Evolutionary conservation across 2,797 vertebrate genomes (phyloP), one percentile per base, ranked within the genome.

Genomic region (Pantherophis vulpinus): DNA sequence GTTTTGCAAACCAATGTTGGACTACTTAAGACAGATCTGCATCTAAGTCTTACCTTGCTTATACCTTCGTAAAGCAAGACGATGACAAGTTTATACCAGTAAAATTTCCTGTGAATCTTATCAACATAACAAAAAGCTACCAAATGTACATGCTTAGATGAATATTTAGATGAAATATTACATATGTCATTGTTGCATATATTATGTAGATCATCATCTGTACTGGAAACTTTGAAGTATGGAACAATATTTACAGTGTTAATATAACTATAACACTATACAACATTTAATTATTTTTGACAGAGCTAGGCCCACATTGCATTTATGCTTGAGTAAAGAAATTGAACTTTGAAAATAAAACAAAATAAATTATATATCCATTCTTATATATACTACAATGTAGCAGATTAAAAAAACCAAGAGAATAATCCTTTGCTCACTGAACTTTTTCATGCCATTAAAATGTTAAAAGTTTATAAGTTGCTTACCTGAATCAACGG

Each of bases 401-500:
- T 47, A 47, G 11, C 55, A 59, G 23, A 61, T 29, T 47, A 3
- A 47, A 61, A 58, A 88, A 61, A 16, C 4, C 20, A 89, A 47
- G 25, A 29, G 23, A 89, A 89, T 42, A 60, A 61, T 25, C 2
- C 23, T 42, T 42, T 61, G 23, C 42, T 61, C 23, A 47, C 5
- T 42, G 37, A n/a, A 60, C 2, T 23, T 60, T 12, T 61, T 18
- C 59, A 25, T 61, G 37, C 37, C 59, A 89, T 61, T 14, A 61
- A 89, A 27, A 59, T 2, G 20, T 18, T 12, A 47, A 83, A 83
- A 83, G 3, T 20, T 83, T 47, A 23, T 47, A 42, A 10, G 10
- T 56, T 23, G 88, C 95, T 93, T 97, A 99, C 99, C 99, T 97
- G 98, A 98, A 97, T 99, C 99, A 0, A 98, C 97, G 86, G 99